These are phyloP conservation scores for Boulengeromyrus knoepffleri DNA, from an alignment of 2,113 vertebrate species.

Conservation along the genomic window DNA sequence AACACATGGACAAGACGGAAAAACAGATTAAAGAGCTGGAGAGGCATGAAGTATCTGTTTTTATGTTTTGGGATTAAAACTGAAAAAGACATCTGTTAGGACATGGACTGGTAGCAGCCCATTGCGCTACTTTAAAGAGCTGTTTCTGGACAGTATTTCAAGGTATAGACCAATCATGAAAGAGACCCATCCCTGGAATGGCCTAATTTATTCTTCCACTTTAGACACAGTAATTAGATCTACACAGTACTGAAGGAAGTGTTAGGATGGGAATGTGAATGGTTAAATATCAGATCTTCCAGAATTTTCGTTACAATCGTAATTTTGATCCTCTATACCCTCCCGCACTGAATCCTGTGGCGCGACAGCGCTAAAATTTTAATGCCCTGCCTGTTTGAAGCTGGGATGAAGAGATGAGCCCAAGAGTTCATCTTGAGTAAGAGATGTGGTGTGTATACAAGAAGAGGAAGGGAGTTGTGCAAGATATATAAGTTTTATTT, in stretches of 20 bases:
- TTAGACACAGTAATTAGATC: not conserved
- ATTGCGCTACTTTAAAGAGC: not conserved
- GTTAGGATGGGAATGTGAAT: not conserved
- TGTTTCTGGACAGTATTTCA: constrained; percentile 16
- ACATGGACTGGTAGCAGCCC: constrained; percentile 4
- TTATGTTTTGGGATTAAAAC: constrained; percentile 31
- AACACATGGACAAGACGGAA: not conserved
- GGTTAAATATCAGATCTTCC: constrained; percentile 9
- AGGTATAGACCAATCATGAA: constrained; percentile 17
- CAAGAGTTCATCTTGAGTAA: constrained; percentile 12
- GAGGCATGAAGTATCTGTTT: constrained; percentile 20
- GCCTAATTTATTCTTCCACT: constrained; percentile 1
- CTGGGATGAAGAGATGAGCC: constrained; percentile 20
- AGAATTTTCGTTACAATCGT: constrained; percentile 9
- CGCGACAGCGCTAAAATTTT: constrained; percentile 26
- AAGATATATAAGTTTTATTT: constrained; percentile 9
- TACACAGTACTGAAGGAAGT: not conserved
- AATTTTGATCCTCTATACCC: constrained; percentile 9
- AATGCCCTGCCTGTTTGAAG: constrained; percentile 25
- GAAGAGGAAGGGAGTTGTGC: not conserved
- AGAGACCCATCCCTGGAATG: not conserved
- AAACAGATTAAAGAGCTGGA: constrained; percentile 31
- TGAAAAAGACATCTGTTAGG: constrained; percentile 23
- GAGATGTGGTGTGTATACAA: constrained; percentile 2
- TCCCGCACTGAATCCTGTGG: constrained; percentile 20